Conservation (phyloP, 2,797 vertebrate genomes). For the Lepilemur ruficaudatus region DNA sequence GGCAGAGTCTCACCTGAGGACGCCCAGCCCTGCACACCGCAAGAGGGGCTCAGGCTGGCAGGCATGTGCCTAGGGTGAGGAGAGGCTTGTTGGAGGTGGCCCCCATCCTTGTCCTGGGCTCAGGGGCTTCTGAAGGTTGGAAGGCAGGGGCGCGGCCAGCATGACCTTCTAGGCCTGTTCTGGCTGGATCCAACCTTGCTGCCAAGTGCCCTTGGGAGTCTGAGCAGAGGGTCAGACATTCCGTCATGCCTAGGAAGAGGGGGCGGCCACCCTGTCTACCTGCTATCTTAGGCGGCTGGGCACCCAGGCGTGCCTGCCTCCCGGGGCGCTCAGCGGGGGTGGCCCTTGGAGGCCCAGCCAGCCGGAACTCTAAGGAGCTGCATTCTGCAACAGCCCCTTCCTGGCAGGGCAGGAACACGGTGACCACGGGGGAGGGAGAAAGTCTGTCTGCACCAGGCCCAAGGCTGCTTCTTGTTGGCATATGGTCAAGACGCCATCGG, state of each 20-base stretch:
- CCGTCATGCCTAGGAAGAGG: constrained; percentile 43
- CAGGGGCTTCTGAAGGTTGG: neutral
- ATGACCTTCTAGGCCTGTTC: neutral
- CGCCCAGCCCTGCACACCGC: neutral
- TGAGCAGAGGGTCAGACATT: constrained; percentile 58
- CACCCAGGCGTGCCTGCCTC: constrained; percentile 36
- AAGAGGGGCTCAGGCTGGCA: neutral
- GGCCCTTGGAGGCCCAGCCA: neutral
- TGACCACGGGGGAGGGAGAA: neutral
- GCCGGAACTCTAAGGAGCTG: neutral
- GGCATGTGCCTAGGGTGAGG: neutral
- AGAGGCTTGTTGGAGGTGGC: neutral
- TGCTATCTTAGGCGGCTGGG: neutral
- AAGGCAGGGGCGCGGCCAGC: neutral
- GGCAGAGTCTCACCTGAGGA: neutral
- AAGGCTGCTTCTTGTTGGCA: constrained; percentile 29
- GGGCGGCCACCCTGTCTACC: neutral
- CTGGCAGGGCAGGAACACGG: neutral
- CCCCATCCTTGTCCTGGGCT: neutral
- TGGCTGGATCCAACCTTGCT: neutral
- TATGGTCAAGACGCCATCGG: neutral
- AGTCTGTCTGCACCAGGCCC: neutral
- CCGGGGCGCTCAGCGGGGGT: neutral
- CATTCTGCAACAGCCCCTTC: too few species aligned
- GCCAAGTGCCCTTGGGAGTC: neutral